phyloP scores from a whole-genome alignment of 2,888 invertebrate genomes.

The Orthosia gothica region DNA sequence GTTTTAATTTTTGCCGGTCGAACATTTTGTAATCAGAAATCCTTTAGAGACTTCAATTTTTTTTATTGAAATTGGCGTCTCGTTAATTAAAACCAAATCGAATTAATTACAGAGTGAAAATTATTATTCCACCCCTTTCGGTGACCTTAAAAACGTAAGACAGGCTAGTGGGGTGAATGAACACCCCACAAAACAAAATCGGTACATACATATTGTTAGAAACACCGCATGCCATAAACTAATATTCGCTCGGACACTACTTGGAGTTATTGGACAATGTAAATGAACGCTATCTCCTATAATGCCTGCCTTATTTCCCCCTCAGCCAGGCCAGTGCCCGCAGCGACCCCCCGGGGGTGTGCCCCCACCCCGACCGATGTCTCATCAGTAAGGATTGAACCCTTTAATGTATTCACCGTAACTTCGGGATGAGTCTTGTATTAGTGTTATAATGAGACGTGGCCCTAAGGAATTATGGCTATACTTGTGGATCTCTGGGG shows the following conservation, averaged over 20 bases:
- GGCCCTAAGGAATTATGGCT: conserved; percentile 91
- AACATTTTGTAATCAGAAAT: conserved; percentile 85
- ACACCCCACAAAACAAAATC: conserved; percentile 55
- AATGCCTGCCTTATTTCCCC: conserved; percentile 90
- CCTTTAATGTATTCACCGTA: conserved; percentile 92
- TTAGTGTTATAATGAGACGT: conserved; percentile 92
- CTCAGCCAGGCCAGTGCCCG: conserved; percentile 85
- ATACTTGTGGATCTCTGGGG: conserved; percentile 87
- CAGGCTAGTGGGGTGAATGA: conserved; percentile 60
- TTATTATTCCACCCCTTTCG: conserved; percentile 84
- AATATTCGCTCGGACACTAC: conserved; percentile 91
- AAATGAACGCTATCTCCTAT: conserved; percentile 92
- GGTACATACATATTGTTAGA: conserved; percentile 71
- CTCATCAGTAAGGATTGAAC: conserved; percentile 92
- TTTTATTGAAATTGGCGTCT: conserved; percentile 87
- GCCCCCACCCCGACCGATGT: conserved; percentile 87
- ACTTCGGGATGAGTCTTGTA: conserved; percentile 92
- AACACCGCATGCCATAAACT: conserved; percentile 88
- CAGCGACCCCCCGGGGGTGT: conserved; percentile 82
- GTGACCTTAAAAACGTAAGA: conserved; percentile 74
- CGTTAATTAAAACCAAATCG: conserved; percentile 90
- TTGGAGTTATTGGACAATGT: conserved; percentile 92
- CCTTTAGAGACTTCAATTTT: conserved; percentile 86
- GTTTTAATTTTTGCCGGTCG: conserved; percentile 74
- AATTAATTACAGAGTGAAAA: conserved; percentile 86